Percentiles rank a stretch among this genome's conserved stretches.
Conservation (phyloP, 1,140 invertebrate species). For the Protaetia brevitarsis region DNA sequence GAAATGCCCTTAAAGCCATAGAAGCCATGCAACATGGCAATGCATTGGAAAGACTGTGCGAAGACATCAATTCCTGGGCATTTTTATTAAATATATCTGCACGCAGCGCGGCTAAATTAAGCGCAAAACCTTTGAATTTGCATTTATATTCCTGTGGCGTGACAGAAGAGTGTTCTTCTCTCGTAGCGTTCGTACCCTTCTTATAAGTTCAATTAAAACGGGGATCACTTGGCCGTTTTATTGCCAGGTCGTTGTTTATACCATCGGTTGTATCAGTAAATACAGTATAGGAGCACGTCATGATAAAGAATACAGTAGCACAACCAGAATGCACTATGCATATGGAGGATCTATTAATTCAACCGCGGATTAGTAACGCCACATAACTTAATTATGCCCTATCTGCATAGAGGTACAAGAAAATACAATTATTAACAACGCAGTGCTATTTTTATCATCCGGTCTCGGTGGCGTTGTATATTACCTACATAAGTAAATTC, state of each 20-base stretch:
- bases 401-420: constrained; percentile 14
- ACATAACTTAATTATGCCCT: constrained; percentile 22
- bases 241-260: not conserved
- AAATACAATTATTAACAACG: constrained; percentile 19
- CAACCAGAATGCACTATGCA: not conserved
- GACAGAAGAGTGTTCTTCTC: not conserved
- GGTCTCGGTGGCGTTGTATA: no score
- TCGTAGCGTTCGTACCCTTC: not conserved
- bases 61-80: no score
- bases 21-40: no score
- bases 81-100: not conserved
- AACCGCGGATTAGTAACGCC: constrained; percentile 16
- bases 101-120: not conserved
- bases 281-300: not conserved
- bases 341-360: constrained; percentile 10
- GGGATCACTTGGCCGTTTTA: constrained; percentile 8
- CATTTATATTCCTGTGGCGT: constrained; percentile 10
- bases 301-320: not conserved
- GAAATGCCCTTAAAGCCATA: no score
- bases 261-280: constrained; percentile 7
- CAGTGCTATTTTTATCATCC: not conserved
- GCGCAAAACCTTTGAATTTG: not conserved
- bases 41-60: no score
- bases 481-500: no score
- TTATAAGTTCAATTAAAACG: constrained; percentile 6